These are phyloP conservation scores for Cyprinodon brontotheroides DNA, from an alignment of 2,113 vertebrate species.

Conservation along the genomic window DNA sequence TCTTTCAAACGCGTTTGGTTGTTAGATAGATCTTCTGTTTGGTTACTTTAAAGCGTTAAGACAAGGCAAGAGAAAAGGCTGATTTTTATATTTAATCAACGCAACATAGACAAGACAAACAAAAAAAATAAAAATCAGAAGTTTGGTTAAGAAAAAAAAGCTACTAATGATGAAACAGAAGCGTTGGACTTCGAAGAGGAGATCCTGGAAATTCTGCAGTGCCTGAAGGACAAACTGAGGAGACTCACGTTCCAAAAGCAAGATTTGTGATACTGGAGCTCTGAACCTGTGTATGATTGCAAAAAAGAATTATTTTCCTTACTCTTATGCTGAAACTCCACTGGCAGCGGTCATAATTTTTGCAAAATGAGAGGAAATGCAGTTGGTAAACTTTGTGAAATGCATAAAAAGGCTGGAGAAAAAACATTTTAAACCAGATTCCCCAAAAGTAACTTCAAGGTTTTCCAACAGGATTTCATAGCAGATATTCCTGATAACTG, in stretches of 20 bases:
- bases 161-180: conserved; percentile 76
- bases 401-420: conserved; percentile 46
- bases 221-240: conserved; percentile 24
- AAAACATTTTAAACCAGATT: conserved; percentile 43
- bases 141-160: conserved; percentile 77
- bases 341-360: conserved; percentile 28
- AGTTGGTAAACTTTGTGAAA: conserved; percentile 44
- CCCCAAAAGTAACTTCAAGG: conserved; percentile 39
- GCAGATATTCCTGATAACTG: conserved; percentile 53
- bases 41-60: conserved; percentile 99
- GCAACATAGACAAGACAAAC: conserved; percentile 67
- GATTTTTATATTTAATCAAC: conserved; percentile 91
- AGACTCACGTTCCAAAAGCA: neutral
- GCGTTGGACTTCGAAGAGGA: conserved; percentile 59
- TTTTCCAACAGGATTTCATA: conserved; percentile 36
- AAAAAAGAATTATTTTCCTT: conserved; percentile 18
- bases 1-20: conserved; percentile 91
- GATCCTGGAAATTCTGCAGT: conserved; percentile 54
- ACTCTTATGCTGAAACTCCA: conserved; percentile 23
- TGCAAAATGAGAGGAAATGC: conserved; percentile 42
- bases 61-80: conserved; percentile 99
- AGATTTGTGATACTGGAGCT: neutral
- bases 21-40: conserved; percentile 99
- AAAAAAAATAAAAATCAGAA: conserved; percentile 15
- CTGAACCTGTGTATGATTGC: conserved; percentile 30